Evolutionary conservation across 1,140 invertebrate genomes (phyloP), one percentile per base, ranked within the genome.

Genomic region (Neocloeon triangulifer): DNA sequence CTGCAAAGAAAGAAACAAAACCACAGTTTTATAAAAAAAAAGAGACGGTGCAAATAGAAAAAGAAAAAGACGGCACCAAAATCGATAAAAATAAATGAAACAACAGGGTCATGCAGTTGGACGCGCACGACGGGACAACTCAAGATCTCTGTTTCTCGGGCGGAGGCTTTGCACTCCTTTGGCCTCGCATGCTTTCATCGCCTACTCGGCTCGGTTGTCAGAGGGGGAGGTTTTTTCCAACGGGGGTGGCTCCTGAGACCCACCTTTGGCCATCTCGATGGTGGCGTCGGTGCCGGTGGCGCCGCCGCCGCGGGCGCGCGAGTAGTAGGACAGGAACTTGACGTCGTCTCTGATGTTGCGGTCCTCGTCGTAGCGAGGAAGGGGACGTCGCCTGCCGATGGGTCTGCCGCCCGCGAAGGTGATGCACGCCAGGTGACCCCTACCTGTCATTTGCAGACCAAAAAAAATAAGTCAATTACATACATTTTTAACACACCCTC

Each of bases 331-430:
- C 41, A 76, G 60, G 41, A 73, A 62, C 43, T 69, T 72, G 44
- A 78, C 69, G 53, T 76, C 73, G 47, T 62, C 71, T 48, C 64
- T 64, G 39, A 66, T 53, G 37, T 57, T 51, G 34, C 56, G 27
- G 22, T 42, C 37, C 16, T 43, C 40, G 10, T 36, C 30, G 12
- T 19, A n/a, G 5, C 14, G 12, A 53, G 62, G 67, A 42, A 70
- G 59, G n/a, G 69, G 61, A 35, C 60, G 64, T 44, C 78, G 67
- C 43, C 67, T 62, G 38, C 69, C 64, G 49, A 76, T 73, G 19
- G 66, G 65, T 48, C 65, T 74, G 40, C 69, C 73, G 40, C 73
- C 77, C 46, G 73, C 69, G 51, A 74, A 79, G 43, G 69, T 66
- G 41, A 81, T 61, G 52, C 73, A 76, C 22, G 78, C 66, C 46